A percentile compares a stretch with the other conserved stretches of the same genome.
Conservation (phyloP, 37 sponge, comb jelly and placozoan species). For the Hormiphora californensis region DNA sequence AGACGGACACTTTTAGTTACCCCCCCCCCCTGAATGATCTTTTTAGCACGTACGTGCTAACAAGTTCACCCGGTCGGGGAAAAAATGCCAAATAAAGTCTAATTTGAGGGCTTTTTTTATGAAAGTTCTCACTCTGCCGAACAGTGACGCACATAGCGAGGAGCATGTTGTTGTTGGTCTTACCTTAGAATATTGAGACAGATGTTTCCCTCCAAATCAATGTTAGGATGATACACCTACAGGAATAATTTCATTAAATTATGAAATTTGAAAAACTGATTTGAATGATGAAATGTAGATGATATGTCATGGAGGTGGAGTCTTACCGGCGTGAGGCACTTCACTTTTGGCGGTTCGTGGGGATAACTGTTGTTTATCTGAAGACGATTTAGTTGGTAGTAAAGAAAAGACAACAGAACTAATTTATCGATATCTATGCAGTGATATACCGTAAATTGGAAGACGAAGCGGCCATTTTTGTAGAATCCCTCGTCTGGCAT, state of each 20-base stretch:
- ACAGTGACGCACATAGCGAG: no score
- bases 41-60: no score
- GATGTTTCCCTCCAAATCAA: conserved; percentile 92
- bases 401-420: background rate
- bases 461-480: conserved; percentile 80
- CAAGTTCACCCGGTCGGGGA: background rate
- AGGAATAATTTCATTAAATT: background rate
- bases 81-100: background rate
- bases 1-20: no score
- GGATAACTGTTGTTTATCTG: conserved; percentile 87
- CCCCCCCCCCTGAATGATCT: no score
- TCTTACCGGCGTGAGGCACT: conserved; percentile 83
- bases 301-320: no score
- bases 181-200: conserved; percentile 94
- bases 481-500: conserved; percentile 98
- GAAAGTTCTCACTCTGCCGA: no score
- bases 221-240: conserved; percentile 93
- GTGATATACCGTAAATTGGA: conserved; percentile 71
- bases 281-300: no score
- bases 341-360: conserved; percentile 95
- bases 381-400: background rate
- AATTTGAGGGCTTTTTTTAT: no score
- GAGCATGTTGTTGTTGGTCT: no score
- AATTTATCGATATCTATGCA: background rate
- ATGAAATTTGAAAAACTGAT: no score